Base-by-base conservation (phyloP, 37 sponge, comb jelly and placozoan genomes). In the Bolinopsis microptera region DNA sequence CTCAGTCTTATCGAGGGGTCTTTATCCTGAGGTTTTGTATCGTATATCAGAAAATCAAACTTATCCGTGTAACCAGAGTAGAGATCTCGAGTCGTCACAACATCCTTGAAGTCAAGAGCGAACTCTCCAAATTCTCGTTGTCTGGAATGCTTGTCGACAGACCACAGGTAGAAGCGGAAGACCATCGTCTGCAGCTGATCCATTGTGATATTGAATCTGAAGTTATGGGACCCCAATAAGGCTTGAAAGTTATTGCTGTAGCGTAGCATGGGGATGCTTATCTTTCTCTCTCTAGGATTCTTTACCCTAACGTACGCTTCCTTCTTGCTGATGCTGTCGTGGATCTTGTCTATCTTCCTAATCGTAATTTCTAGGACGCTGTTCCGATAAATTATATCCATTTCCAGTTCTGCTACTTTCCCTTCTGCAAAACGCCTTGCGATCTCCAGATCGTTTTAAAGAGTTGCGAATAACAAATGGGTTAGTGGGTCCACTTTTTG, bases 141-240 rank as follows among this genome's bases (percentile, higher is more conserved):
- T 32, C 82, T 24, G 2, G 82, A 80, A 9, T 35, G 82, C 2
- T 22, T 13, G 38, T 80, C 82, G 5, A 80, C 38, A 32, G 82
- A 80, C 82, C 82, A 80, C 82, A 80, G 82, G 22, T 80, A 80
- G 37, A 80, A 80, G 36, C 82, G 22, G 23, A 36, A 80, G 82
- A 30, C 30, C 35, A 37, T 21, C 2, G 82, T 80, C 38, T 34
- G 35, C 0, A 80, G 82, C 16, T 32, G 38, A 2, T 80, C 82
- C 37, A 23, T 13, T 5, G 82, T 80, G 37, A 80, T 13, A 22
- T 32, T 32, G 37, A 80, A 80, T 5, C 23, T 31, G 82, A 80
- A 80, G 38, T 16, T 36, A 22, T 80, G 35, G 32, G 82, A 31
- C 37, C 82, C 82, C 23, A 80, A 9, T 8, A 80, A 37, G 8